Evolutionary conservation across 2,888 invertebrate species (phyloP).

Genomic region (Melanchra persicariae): DNA sequence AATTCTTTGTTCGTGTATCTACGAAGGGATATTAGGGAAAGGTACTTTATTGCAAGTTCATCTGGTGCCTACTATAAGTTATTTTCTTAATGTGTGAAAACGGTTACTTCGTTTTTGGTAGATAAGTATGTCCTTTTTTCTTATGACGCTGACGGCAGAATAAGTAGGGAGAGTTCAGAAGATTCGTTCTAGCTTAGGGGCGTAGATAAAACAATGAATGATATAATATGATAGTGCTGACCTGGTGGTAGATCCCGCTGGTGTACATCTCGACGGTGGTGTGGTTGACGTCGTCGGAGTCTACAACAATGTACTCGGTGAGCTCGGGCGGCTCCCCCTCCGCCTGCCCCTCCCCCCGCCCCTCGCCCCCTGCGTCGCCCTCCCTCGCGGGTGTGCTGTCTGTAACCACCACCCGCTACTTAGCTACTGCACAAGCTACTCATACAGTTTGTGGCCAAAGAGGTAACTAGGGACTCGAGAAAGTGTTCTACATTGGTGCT

Average conservation of each 20-base stretch:
- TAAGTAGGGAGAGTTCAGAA: too few species aligned
- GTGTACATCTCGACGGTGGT: conserved; percentile 84
- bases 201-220: too few species aligned
- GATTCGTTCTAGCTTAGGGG: too few species aligned
- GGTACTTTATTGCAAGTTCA: too few species aligned
- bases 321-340: conserved; percentile 71
- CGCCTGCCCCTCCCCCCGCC: neutral
- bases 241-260: conserved; percentile 85
- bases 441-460: neutral
- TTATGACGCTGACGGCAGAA: too few species aligned
- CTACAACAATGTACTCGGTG: conserved; percentile 85
- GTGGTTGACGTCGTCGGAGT: conserved; percentile 82
- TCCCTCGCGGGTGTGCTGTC: conserved; percentile 53
- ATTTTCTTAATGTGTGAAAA: too few species aligned
- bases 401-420: conserved; percentile 63
- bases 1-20: too few species aligned
- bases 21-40: too few species aligned
- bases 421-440: conserved; percentile 30
- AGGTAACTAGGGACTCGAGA: neutral
- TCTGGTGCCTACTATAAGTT: too few species aligned
- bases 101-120: too few species aligned
- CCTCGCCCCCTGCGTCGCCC: conserved; percentile 17
- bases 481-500: neutral
- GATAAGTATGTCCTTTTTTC: too few species aligned
- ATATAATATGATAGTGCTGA: conserved; percentile 51